These are phyloP conservation scores for Hassar affinis DNA, from an alignment of 2,113 vertebrate species.

Conservation along the genomic window DNA sequence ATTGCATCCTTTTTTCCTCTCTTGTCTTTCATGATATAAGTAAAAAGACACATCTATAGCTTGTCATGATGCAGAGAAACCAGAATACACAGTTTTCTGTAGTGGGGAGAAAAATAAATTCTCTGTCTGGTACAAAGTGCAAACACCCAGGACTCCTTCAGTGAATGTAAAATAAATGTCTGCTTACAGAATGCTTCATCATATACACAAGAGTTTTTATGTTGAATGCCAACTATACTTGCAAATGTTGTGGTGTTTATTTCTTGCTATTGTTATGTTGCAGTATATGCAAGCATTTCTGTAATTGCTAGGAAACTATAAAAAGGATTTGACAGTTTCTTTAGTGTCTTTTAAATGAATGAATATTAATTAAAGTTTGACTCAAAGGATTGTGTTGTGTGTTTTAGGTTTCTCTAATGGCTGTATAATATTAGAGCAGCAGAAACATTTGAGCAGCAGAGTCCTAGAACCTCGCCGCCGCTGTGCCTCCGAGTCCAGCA, in stretches of 20 bases:
- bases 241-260: background rate
- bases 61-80: background rate
- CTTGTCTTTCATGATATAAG: background rate
- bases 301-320: background rate
- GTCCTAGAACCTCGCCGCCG: slow-evolving; percentile 86
- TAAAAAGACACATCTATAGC: background rate
- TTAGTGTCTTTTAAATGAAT: background rate
- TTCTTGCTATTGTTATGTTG: background rate
- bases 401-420: slow-evolving; percentile 66
- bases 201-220: background rate
- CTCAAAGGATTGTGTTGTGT: background rate
- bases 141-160: background rate
- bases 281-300: background rate
- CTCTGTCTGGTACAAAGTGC: background rate
- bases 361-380: background rate
- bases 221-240: background rate
- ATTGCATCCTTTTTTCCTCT: background rate
- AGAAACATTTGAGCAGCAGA: slow-evolving; percentile 71
- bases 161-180: background rate
- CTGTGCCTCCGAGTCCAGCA: slow-evolving; percentile 95
- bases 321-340: background rate
- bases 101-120: background rate
- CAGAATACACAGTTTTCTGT: background rate
- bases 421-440: slow-evolving; percentile 80
- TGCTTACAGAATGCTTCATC: background rate